Evolutionary conservation across 1,140 invertebrate genomes (phyloP), one percentile per base, ranked within the genome.

Genomic region (Octopus bimaculoides): DNA sequence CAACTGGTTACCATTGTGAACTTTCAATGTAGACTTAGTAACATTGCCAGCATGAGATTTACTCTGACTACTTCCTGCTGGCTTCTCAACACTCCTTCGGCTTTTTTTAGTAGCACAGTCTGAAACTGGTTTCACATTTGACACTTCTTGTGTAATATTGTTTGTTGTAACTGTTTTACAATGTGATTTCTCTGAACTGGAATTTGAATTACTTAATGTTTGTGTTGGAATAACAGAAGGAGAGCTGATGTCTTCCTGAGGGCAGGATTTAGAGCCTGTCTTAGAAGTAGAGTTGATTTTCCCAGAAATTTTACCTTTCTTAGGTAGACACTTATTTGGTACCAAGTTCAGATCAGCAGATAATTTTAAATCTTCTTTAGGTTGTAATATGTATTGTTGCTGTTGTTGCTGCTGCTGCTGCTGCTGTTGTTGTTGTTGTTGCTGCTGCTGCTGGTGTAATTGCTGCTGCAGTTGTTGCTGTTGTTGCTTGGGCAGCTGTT

Each of bases 381-480:
- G 52, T 77, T 76, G 61, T 79, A 84, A n/a, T 80, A 84, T 82
- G 71, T 86, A 80, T 26, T 84, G 83, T 56, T 86, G 83, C 75
- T 86, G 85, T n/a, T 83, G 84, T 12, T 84, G 83, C 2, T 80
- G 80, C 61, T 84, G 83, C 66, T 82, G 82, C 53, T 56, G 75
- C 41, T 82, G 80, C 20, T 78, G 76, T 54, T 78, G 53, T 52
- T 41, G 26, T 41, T 41, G 26, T 41, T 41, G 26, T 0, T 41
- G 26, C 0, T 41, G 26, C 26, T 41, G 26, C 26, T 41, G 26
- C 26, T 41, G 26, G 26, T 41, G 26, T 41, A 41, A 41, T 41
- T 41, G 26, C 26, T 41, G 26, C 26, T 41, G 26, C 26, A 41
- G 26, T 3, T 41, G 26, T 41, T 41, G 26, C 26, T 41, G 26